Evolutionary conservation across 1,140 invertebrate species (phyloP).

Genomic region (Epicauta chinensis): DNA sequence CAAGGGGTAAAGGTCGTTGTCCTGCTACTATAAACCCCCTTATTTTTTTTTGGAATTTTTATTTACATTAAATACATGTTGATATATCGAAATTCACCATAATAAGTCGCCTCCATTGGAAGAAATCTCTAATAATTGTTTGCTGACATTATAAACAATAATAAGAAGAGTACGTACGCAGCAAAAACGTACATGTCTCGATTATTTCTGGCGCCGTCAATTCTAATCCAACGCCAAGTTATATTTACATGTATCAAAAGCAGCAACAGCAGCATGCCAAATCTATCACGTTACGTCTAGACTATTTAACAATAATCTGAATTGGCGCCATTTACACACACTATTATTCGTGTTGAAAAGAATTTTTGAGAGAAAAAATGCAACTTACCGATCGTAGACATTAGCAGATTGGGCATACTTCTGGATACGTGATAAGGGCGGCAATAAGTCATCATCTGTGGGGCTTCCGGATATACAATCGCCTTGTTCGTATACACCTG

Average conservation of each 20-base stretch:
- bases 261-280: background rate
- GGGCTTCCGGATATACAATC: conserved; percentile 25
- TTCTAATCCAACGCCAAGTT: conserved; percentile 15
- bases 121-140: no score
- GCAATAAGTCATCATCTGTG: conserved; percentile 23
- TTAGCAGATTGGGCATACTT: conserved; percentile 32
- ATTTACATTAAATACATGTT: no score
- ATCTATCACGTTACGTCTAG: conserved; percentile 1
- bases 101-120: no score
- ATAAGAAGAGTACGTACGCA: no score
- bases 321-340: background rate
- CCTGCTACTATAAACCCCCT: conserved; percentile 4
- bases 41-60: no score
- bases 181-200: background rate
- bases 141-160: no score
- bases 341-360: background rate
- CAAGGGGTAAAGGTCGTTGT: conserved; percentile 22
- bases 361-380: background rate
- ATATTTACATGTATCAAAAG: conserved; percentile 4
- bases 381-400: conserved; percentile 32
- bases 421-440: conserved; percentile 29
- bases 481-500: conserved; percentile 35
- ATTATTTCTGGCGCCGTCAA: conserved; percentile 13
- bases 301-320: background rate
- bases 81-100: no score